Conservation (phyloP, 2,888 invertebrate species). For the Patella depressa region DNA sequence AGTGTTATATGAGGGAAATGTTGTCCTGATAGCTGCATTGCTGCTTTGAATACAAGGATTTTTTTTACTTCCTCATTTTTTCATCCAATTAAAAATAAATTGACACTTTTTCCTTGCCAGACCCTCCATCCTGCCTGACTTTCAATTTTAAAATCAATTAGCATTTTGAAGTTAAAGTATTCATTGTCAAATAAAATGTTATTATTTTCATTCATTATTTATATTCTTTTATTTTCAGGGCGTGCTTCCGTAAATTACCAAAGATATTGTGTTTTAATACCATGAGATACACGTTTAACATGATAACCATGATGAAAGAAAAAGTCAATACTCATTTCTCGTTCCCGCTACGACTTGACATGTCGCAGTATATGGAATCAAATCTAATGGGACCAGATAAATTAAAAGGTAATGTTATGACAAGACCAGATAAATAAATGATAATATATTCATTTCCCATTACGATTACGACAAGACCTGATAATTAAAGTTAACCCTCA, state of each 20-base stretch:
- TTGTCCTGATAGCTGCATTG: too few species aligned
- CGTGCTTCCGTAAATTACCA: conserved; percentile 93
- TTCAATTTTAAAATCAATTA: too few species aligned
- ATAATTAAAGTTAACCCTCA: conserved; percentile 98
- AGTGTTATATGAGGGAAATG: too few species aligned
- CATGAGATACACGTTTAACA: conserved; percentile 97
- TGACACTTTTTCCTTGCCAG: too few species aligned
- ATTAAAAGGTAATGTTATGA: conserved; percentile 55
- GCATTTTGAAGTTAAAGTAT: too few species aligned
- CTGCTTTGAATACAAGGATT: too few species aligned
- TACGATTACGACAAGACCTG: conserved; percentile 62
- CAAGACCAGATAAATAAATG: too few species aligned
- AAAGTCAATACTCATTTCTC: conserved; percentile 98
- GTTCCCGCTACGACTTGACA: conserved; percentile 91
- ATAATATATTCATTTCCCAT: too few species aligned
- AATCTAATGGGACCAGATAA: conserved; percentile 76
- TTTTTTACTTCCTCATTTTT: too few species aligned
- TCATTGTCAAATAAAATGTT: background rate
- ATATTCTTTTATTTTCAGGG: conserved; percentile 74
- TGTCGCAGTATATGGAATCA: conserved; percentile 95
- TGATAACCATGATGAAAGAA: conserved; percentile 97
- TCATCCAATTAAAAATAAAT: too few species aligned
- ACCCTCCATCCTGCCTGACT: too few species aligned
- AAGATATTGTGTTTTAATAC: conserved; percentile 95
- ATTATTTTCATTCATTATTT: background rate